These are phyloP conservation scores for Mya arenaria DNA, from an alignment of 1,140 invertebrate species.

Conservation along the genomic window DNA sequence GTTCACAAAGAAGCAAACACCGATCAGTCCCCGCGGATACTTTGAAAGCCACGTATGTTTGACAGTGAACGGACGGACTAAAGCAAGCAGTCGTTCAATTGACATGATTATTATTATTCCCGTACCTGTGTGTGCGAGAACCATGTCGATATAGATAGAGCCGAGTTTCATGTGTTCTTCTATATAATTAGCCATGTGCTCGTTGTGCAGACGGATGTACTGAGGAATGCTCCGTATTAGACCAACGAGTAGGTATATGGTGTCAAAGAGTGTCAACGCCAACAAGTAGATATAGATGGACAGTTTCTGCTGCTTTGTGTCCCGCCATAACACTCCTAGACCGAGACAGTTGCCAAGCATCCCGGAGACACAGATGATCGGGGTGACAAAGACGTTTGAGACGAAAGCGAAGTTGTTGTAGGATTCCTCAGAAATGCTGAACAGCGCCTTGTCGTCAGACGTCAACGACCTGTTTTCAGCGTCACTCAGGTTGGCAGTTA, in stretches of 20 bases:
- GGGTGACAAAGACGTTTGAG: slow-evolving; percentile 1
- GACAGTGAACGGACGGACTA: slow-evolving; percentile 7
- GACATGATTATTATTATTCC: slow-evolving; percentile 39
- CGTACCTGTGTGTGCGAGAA: slow-evolving; percentile 1
- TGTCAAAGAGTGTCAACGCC: slow-evolving; percentile 23
- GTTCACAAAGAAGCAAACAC: slow-evolving; percentile 29
- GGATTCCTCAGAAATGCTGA: slow-evolving; percentile 1
- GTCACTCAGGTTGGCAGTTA: not conserved
- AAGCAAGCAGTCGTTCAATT: slow-evolving; percentile 21
- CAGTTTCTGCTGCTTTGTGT: slow-evolving; percentile 3
- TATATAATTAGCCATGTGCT: slow-evolving; percentile 20
- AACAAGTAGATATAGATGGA: slow-evolving; percentile 20
- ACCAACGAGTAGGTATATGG: slow-evolving; percentile 20
- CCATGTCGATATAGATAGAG: slow-evolving; percentile 30
- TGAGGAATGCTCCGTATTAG: slow-evolving; percentile 29
- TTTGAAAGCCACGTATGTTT: not conserved
- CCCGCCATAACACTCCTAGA: slow-evolving; percentile 18
- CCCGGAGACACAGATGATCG: slow-evolving; percentile 17
- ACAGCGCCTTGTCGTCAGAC: not conserved
- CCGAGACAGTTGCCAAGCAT: slow-evolving; percentile 22
- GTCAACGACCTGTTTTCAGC: not conserved
- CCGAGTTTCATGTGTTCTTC: slow-evolving; percentile 47
- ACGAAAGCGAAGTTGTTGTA: slow-evolving; percentile 17
- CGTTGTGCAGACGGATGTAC: slow-evolving; percentile 2
- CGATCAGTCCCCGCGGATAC: slow-evolving; percentile 2